Evolutionary conservation across 2,797 vertebrate genomes (phyloP).

Genomic region (Catamblyrhynchus diadema): DNA sequence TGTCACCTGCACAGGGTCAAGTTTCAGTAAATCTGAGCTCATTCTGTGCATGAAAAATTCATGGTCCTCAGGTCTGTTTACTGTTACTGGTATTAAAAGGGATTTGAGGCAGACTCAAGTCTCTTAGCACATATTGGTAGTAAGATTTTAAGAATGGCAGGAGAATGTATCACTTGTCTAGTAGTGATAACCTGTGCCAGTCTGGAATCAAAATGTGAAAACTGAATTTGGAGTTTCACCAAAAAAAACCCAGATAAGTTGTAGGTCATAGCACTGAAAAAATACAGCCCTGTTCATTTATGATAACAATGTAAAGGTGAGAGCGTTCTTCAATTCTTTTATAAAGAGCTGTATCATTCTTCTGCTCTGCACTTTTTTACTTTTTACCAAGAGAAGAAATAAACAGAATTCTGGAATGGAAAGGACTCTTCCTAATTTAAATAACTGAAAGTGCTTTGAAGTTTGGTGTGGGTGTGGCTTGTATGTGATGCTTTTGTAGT

Average conservation of each 20-base stretch:
- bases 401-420: neutral
- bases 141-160: neutral
- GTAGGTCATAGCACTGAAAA: neutral
- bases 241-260: accelerated
- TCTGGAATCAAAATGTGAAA: neutral
- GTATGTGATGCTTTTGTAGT: neutral
- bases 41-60: neutral
- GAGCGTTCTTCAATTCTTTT: neutral
- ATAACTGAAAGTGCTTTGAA: neutral
- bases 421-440: neutral
- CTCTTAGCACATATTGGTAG: neutral
- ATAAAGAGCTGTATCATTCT: neutral
- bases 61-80: neutral
- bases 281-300: neutral
- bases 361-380: neutral
- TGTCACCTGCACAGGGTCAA: accelerated
- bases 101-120: neutral
- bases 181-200: neutral
- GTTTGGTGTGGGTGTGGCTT: neutral
- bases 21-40: neutral
- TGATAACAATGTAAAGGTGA: neutral
- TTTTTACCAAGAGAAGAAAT: neutral
- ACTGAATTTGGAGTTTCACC: neutral
- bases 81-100: neutral
- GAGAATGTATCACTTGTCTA: neutral